phyloP scores from a whole-genome alignment of 2,888 invertebrate species.

The Cynaeus angustus region DNA sequence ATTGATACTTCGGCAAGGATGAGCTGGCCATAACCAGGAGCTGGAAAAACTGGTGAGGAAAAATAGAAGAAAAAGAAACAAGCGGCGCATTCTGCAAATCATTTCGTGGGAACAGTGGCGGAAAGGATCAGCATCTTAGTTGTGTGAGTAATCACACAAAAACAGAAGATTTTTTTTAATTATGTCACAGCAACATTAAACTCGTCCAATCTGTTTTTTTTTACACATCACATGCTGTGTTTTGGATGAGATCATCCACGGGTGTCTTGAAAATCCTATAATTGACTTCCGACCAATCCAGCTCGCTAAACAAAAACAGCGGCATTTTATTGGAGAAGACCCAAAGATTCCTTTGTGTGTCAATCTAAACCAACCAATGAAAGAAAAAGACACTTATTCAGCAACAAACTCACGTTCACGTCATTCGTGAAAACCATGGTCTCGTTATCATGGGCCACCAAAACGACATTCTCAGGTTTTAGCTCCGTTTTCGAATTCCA shows the following conservation, averaged over 20 bases:
- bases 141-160: no score
- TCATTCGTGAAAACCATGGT: conserved; percentile 86
- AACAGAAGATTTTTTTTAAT: no score
- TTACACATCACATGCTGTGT: not conserved
- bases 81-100: no score
- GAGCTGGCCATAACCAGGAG: no score
- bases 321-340: conserved; percentile 86
- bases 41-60: no score
- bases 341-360: conserved; percentile 80
- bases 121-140: no score
- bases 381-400: no score
- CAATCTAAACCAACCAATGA: conserved; percentile 59
- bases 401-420: conserved; percentile 77
- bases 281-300: conserved; percentile 81
- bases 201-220: no score
- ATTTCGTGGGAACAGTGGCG: no score
- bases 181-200: no score
- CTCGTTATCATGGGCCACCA: conserved; percentile 80
- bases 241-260: conserved; percentile 69
- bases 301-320: conserved; percentile 77
- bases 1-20: no score
- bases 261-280: conserved; percentile 73
- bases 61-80: no score
- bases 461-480: conserved; percentile 78
- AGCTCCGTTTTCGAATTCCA: conserved; percentile 84